These are phyloP conservation scores for Drosophila pandora DNA, from an alignment of 1,140 invertebrate genomes.

Conservation along the genomic window DNA sequence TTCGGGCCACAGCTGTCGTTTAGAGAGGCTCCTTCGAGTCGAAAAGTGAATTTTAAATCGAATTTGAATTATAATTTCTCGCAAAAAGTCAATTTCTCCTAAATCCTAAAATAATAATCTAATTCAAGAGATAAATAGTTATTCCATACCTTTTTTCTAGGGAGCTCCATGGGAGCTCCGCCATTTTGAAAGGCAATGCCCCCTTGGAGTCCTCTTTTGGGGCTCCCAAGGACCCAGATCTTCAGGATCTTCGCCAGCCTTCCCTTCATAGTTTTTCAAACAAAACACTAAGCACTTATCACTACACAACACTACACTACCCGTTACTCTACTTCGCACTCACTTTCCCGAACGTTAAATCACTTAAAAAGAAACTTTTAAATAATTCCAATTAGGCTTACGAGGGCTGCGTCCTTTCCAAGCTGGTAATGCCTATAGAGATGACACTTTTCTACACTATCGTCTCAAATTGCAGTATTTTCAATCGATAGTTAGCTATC, in stretches of 20 bases:
- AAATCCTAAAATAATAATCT: too few species aligned
- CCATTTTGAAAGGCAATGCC: too few species aligned
- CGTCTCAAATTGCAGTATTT: not conserved
- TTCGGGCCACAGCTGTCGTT: conserved; percentile 47
- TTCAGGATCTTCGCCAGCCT: not conserved
- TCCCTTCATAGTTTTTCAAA: not conserved
- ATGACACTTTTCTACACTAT: too few species aligned
- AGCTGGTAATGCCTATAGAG: not conserved
- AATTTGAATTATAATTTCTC: conserved; percentile 15
- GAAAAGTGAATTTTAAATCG: conserved; percentile 36
- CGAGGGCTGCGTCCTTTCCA: too few species aligned
- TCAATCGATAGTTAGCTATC: not conserved
- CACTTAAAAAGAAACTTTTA: not conserved
- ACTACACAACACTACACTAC: not conserved
- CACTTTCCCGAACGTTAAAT: not conserved
- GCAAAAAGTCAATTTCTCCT: too few species aligned
- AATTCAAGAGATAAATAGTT: too few species aligned
- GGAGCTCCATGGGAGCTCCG: too few species aligned
- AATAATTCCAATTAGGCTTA: not conserved
- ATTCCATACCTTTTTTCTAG: too few species aligned
- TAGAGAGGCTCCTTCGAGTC: conserved; percentile 1
- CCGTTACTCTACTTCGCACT: not conserved
- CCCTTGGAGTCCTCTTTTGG: not conserved
- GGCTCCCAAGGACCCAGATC: not conserved
- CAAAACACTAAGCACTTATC: not conserved